These are phyloP conservation scores for Porites rus DNA, from an alignment of 92 coral and sea anemone species.

Conservation along the genomic window DNA sequence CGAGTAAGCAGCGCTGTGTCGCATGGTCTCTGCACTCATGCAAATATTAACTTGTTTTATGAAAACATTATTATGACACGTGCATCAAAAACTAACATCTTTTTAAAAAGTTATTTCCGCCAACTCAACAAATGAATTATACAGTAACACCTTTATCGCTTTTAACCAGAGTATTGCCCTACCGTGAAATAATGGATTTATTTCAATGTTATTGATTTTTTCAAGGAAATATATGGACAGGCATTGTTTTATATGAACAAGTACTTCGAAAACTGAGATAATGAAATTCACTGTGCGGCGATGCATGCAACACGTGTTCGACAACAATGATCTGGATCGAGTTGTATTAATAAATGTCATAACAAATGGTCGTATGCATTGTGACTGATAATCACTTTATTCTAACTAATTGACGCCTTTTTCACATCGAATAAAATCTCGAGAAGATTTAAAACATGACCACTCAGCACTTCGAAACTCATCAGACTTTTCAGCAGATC, in stretches of 20 bases:
- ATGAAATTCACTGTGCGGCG: not conserved
- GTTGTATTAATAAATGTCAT: slow-evolving; percentile 3
- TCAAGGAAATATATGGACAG: too few relatives aligned
- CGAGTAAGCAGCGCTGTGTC: not conserved
- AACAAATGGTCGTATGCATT: not conserved
- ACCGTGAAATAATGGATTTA: not conserved
- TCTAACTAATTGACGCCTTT: too few relatives aligned
- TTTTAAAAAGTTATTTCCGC: not conserved
- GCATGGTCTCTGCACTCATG: slow-evolving; percentile 19
- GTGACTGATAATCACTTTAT: not conserved
- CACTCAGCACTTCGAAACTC: too few relatives aligned
- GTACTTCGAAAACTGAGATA: not conserved
- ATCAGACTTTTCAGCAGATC: too few relatives aligned
- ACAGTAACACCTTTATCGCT: not conserved
- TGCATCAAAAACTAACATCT: too few relatives aligned
- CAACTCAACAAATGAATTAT: not conserved
- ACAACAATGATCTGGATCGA: slow-evolving; percentile 11
- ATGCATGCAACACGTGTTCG: slow-evolving; percentile 44
- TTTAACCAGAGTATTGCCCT: not conserved
- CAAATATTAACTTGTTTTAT: slow-evolving; percentile 40
- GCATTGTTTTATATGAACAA: not conserved
- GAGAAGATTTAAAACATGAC: too few relatives aligned
- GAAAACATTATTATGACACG: slow-evolving; percentile 8
- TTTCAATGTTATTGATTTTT: not conserved
- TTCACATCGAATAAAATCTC: too few relatives aligned